phyloP scores from a whole-genome alignment of 2,888 invertebrate genomes.

The Gisinianus flammeolus region DNA sequence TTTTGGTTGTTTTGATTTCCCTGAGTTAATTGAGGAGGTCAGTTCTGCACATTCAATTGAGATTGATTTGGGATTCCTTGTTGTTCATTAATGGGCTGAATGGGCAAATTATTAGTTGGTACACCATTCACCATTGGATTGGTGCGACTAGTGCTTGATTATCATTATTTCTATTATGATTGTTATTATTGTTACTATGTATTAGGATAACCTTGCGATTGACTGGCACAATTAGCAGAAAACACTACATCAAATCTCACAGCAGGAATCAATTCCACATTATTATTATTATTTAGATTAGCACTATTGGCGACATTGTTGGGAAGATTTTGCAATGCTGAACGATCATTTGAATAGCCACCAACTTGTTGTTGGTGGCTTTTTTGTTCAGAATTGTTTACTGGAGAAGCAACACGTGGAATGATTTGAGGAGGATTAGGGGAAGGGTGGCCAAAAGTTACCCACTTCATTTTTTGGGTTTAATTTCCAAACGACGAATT shows the following conservation, averaged over 20 bases:
- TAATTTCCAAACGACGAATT: too few relatives aligned
- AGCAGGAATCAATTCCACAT: not conserved
- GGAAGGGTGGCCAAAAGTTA: too few relatives aligned
- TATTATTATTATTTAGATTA: not conserved
- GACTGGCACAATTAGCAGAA: not conserved
- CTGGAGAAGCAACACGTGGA: not conserved
- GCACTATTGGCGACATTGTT: not conserved
- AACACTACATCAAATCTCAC: too few relatives aligned
- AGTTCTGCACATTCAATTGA: not conserved
- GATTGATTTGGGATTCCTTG: not conserved
- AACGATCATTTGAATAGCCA: not conserved
- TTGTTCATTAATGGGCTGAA: not conserved
- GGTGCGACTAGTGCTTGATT: not conserved
- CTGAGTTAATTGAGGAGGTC: not conserved
- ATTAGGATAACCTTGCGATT: not conserved
- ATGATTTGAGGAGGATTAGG: too few relatives aligned
- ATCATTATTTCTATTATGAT: too few relatives aligned
- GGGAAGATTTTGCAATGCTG: not conserved
- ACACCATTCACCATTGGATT: not conserved
- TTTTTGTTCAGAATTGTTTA: too few relatives aligned
- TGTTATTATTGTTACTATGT: too few relatives aligned
- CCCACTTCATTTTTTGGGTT: too few relatives aligned
- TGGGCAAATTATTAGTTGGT: not conserved
- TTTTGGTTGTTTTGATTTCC: not conserved
- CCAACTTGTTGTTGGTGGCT: not conserved